Evolutionary conservation across 2,113 vertebrate genomes (phyloP).

Genomic region (Pleuronectes platessa): DNA sequence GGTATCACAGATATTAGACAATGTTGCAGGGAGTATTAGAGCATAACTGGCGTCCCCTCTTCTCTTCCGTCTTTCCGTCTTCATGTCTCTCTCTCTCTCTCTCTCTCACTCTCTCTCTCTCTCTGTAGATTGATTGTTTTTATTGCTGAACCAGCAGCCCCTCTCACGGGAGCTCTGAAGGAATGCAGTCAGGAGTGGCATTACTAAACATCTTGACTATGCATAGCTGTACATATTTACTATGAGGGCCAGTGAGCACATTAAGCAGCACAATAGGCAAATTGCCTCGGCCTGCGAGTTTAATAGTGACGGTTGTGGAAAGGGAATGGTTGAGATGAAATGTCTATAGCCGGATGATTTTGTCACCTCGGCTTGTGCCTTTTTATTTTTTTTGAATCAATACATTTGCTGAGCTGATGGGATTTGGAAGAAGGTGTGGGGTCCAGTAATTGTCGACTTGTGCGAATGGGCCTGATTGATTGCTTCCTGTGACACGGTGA

Average conservation of each 20-base stretch:
- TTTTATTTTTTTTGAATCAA: constrained; percentile 66
- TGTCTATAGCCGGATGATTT: constrained; percentile 17
- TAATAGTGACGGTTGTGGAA: constrained; percentile 13
- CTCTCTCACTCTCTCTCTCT: constrained; percentile 18
- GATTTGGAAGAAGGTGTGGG: constrained; percentile 76
- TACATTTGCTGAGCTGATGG: constrained; percentile 74
- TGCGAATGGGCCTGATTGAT: constrained; percentile 77
- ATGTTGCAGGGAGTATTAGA: constrained; percentile 11
- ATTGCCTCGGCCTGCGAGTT: constrained; percentile 10
- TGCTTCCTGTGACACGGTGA: constrained; percentile 73
- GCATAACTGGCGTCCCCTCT: constrained; percentile 4
- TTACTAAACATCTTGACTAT: constrained; percentile 67
- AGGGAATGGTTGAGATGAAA: constrained; percentile 36
- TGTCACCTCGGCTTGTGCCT: constrained; percentile 43
- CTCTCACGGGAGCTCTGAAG: constrained; percentile 52
- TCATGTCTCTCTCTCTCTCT: no score
- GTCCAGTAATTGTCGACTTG: constrained; percentile 80
- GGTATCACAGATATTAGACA: constrained; percentile 1
- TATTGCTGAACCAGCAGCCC: constrained; percentile 69
- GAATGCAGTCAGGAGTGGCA: constrained; percentile 54
- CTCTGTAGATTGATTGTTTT: constrained; percentile 78
- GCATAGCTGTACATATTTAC: constrained; percentile 49
- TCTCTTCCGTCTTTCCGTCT: constrained; percentile 14
- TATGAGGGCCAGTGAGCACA: constrained; percentile 12
- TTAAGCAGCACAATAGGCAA: constrained; percentile 32